phyloP scores from a whole-genome alignment of 2,113 vertebrate genomes.

The Boleophthalmus pectinirostris region DNA sequence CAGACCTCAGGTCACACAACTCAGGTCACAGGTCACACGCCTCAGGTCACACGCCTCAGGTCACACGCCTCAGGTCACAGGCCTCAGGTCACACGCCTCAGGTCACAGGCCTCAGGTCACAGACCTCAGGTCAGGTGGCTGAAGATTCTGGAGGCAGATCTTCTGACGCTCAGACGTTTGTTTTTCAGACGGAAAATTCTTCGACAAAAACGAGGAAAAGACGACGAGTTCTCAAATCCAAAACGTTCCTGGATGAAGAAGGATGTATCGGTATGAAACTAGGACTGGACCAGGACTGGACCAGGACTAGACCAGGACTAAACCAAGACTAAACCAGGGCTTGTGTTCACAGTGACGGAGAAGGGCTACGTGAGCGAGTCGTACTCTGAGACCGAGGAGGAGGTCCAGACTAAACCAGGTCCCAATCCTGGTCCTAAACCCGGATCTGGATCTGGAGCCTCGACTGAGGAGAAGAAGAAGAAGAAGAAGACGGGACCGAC shows the following conservation, averaged over 20 bases:
- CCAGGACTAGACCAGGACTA: not conserved
- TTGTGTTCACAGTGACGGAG: slow-evolving; percentile 84
- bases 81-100: too few relatives aligned
- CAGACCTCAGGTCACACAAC: too few relatives aligned
- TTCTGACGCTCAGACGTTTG: not conserved
- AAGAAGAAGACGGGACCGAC: slow-evolving; percentile 73
- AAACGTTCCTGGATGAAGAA: slow-evolving; percentile 83
- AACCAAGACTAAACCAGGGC: not conserved
- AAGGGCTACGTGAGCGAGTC: slow-evolving; percentile 92
- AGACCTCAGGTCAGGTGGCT: too few relatives aligned
- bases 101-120: too few relatives aligned
- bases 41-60: too few relatives aligned
- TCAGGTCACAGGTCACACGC: too few relatives aligned
- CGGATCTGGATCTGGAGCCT: slow-evolving; percentile 19
- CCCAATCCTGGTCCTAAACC: slow-evolving; percentile 14
- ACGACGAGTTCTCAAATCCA: slow-evolving; percentile 87
- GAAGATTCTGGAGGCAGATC: too few relatives aligned
- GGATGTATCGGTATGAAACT: slow-evolving; percentile 84
- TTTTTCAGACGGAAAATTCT: slow-evolving; percentile 24
- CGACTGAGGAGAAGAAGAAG: slow-evolving; percentile 78
- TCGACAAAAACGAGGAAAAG: slow-evolving; percentile 81
- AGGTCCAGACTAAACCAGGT: slow-evolving; percentile 63
- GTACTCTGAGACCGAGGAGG: slow-evolving; percentile 87
- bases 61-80: too few relatives aligned
- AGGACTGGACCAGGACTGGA: not conserved